Conservation (phyloP, 2,888 invertebrate genomes). For the Ptychoptera contaminata region DNA sequence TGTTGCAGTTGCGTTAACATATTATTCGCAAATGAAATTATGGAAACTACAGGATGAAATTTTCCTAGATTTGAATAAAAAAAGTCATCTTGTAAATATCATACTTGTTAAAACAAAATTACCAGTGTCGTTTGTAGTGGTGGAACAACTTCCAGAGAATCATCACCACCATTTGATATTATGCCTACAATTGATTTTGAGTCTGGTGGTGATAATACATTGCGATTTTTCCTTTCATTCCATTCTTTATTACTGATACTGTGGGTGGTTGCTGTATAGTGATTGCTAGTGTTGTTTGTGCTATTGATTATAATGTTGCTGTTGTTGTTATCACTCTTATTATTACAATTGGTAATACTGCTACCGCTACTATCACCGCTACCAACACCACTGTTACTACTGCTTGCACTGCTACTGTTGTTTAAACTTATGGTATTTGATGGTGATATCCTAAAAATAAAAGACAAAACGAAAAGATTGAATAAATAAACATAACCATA, state of each 20-base stretch:
- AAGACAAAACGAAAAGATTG: too few relatives aligned
- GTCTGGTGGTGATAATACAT: neutral
- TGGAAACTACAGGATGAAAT: too few relatives aligned
- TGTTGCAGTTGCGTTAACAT: too few relatives aligned
- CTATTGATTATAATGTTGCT: neutral
- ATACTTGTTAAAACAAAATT: neutral
- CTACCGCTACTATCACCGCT: neutral
- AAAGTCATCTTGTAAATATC: too few relatives aligned
- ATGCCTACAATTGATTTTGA: neutral
- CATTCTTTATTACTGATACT: neutral
- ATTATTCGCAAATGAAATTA: too few relatives aligned
- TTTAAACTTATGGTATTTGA: neutral
- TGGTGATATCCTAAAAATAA: neutral
- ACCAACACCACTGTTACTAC: neutral
- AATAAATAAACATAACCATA: too few relatives aligned
- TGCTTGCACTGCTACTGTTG: neutral
- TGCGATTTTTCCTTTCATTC: neutral
- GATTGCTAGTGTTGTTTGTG: neutral
- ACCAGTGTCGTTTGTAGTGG: conserved; percentile 3
- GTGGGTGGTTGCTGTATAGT: neutral
- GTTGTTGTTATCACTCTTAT: neutral
- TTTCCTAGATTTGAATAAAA: too few relatives aligned
- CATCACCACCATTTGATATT: neutral
- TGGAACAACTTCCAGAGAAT: neutral
- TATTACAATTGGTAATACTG: neutral